Evolutionary conservation across 2,113 vertebrate genomes (phyloP).

Genomic region (Glaucomys volans): DNA sequence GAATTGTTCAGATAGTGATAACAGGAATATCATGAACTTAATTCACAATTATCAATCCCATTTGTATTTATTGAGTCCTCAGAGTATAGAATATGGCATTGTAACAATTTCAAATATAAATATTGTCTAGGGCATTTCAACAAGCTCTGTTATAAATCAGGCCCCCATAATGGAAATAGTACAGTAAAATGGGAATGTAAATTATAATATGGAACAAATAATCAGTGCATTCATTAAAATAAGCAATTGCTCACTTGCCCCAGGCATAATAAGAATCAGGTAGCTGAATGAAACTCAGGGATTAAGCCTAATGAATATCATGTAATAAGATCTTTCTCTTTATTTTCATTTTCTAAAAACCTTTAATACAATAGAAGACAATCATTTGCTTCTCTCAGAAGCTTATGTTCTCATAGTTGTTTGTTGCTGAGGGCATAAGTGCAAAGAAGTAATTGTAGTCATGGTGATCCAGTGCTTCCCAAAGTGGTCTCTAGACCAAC

Average conservation of each 20-base stretch:
- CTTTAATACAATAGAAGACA: background rate
- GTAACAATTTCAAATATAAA: conserved; percentile 52
- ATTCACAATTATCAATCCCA: background rate
- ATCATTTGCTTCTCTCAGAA: background rate
- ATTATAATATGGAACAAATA: background rate
- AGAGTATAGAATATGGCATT: background rate
- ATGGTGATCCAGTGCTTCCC: background rate
- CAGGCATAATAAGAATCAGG: background rate
- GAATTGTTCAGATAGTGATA: conserved; percentile 25
- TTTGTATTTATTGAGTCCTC: conserved; percentile 25
- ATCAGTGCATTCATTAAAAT: background rate
- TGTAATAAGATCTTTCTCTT: conserved; percentile 14
- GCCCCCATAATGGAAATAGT: background rate
- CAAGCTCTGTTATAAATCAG: conserved; percentile 41
- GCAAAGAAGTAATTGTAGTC: background rate
- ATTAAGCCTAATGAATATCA: conserved; percentile 9
- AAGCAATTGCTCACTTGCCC: background rate
- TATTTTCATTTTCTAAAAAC: background rate
- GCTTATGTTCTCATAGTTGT: background rate
- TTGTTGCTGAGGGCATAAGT: background rate
- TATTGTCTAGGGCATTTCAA: conserved; percentile 36
- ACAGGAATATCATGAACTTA: background rate
- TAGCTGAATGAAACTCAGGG: conserved; percentile 33
- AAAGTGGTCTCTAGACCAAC: background rate
- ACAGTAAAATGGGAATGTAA: background rate